phyloP scores from a whole-genome alignment of 2,888 invertebrate genomes.

The Hydroisotoma schaefferi region DNA sequence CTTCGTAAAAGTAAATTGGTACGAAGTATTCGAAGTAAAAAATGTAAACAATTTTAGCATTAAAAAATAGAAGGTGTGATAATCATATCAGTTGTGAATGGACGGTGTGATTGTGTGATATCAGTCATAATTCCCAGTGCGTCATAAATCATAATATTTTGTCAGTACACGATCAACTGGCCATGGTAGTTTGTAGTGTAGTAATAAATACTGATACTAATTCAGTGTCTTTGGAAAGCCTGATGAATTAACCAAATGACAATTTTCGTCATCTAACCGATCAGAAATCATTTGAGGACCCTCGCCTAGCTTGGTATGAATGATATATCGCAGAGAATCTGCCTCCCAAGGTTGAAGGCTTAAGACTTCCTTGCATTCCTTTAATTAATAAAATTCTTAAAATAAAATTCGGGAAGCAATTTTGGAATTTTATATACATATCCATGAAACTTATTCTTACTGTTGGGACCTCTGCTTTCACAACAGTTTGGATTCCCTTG shows the following conservation, averaged over 20 bases:
- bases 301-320: conserved; percentile 75
- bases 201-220: too few species aligned
- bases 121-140: too few species aligned
- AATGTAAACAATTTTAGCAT: too few species aligned
- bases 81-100: too few species aligned
- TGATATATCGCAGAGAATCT: conserved; percentile 73
- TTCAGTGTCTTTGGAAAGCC: conserved; percentile 30
- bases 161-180: too few species aligned
- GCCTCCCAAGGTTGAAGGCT: conserved; percentile 52
- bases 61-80: too few species aligned
- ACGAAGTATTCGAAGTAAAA: too few species aligned
- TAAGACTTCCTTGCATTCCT: conserved; percentile 39
- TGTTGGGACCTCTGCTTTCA: neutral
- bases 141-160: too few species aligned
- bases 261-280: neutral
- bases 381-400: neutral
- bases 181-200: too few species aligned
- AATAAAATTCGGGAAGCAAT: neutral
- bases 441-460: neutral
- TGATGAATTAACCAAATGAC: conserved; percentile 21
- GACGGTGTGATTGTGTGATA: too few species aligned
- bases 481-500: conserved; percentile 56
- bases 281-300: conserved; percentile 62
- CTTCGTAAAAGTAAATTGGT: too few species aligned
- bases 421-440: neutral